These are phyloP conservation scores for Macaca fascicularis DNA, from an alignment of 2,113 vertebrate species.

Conservation along the genomic window T2T-MFA8v1.1 NC_088391.1:29476001-29476500, in stretches of 20 bases:
- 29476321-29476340: background rate
- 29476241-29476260: background rate
- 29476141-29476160: background rate
- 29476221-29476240: background rate
- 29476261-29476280: background rate
- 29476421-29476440: background rate
- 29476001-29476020: conserved; percentile 3
- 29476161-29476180: background rate
- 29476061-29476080: background rate
- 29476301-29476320: background rate
- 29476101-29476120: background rate
- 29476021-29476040: background rate
- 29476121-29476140: background rate
- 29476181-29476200: background rate
- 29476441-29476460: background rate
- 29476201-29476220: background rate
- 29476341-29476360: background rate
- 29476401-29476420: background rate
- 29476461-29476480: background rate
- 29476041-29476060: background rate
- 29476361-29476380: background rate
- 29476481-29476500: background rate
- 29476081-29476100: background rate
- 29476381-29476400: background rate
- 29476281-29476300: background rate